Conservation (phyloP, 2,797 vertebrate species). For the Etheostoma nigrum region DNA sequence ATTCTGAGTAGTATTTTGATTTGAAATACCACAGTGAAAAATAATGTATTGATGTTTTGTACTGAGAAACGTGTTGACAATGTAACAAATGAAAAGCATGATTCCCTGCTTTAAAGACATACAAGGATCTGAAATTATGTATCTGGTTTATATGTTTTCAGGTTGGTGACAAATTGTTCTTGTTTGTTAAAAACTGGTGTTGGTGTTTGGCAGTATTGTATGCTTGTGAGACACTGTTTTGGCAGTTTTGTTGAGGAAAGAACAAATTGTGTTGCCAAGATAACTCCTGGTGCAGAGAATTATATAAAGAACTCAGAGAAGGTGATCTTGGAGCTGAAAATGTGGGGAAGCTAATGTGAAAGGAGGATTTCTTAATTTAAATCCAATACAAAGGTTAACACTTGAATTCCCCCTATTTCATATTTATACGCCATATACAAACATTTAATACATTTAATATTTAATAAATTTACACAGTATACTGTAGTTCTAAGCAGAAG, state of each 20-base stretch:
- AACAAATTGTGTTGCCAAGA: conserved; percentile 35
- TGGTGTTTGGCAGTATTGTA: not conserved
- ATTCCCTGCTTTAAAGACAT: not conserved
- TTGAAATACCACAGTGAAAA: not conserved
- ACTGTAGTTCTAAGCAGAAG: not conserved
- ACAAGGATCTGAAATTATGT: not conserved
- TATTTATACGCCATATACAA: not conserved
- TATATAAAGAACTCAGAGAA: conserved; percentile 5
- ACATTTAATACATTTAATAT: not conserved
- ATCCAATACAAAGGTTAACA: not conserved
- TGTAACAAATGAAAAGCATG: not conserved
- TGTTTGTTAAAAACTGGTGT: not conserved
- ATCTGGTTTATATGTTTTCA: not conserved
- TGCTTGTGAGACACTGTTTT: conserved; percentile 10
- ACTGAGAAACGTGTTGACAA: not conserved
- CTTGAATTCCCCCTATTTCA: not conserved
- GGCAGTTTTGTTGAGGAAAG: conserved; percentile 21
- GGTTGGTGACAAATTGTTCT: conserved; percentile 7
- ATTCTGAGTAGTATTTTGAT: not conserved
- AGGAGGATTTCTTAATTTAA: not conserved
- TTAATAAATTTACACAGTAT: not conserved
- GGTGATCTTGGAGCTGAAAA: not conserved
- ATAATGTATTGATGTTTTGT: not conserved
- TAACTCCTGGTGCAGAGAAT: not conserved
- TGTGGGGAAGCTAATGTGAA: not conserved